Evolutionary conservation across 1,140 invertebrate species (phyloP), one percentile per base, ranked within the genome.

Genomic region (Sesamia nonagrioides): DNA sequence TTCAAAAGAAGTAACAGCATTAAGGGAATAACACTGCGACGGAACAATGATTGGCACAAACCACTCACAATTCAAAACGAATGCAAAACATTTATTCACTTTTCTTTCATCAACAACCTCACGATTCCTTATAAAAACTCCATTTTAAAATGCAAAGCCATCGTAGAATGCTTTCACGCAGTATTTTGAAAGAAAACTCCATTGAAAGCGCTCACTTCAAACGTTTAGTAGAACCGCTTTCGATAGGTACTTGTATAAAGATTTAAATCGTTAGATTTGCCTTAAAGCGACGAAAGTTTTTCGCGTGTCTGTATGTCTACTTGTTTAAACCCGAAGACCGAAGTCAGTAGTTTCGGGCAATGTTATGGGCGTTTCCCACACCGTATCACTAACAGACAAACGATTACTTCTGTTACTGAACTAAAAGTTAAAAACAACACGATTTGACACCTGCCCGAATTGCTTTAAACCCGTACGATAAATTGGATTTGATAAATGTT

Each of bases 81-180:
- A 75, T 54, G 42, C 37, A 75, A 75, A 75, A 63, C 37, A 58
- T 75, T 75, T 75, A 75, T 75, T 75, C 73, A 75, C 73, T 42
- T 61, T 33, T 63, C 37, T 61, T 75, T 63, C 58, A 48, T 37
- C 56, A 75, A 75, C 40, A 74, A 40, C 9, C 58, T 9, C 17
- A 21, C 73, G 73, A 75, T 75, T 75, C 73, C 58, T 45, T 61
- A 61, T 50, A 73, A 73, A 73, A 75, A 75, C 56, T 7, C 54
- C 27, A 63, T 75, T 75, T 75, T 75, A 75, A 75, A 75, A 75
- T 75, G 73, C 73, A 60, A 45, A 48, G 42, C 73, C 45, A 75
- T 63, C 45, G 73, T 50, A 21, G 42, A 75, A 63, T 75, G 40
- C 73, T 61, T 60, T 75, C 73, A 75, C 73, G 73, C 73, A 75